Evolutionary conservation across 92 coral and sea anemone species (phyloP), one percentile per base, ranked within the genome.

Genomic region (Zoanthus solanderi): DNA sequence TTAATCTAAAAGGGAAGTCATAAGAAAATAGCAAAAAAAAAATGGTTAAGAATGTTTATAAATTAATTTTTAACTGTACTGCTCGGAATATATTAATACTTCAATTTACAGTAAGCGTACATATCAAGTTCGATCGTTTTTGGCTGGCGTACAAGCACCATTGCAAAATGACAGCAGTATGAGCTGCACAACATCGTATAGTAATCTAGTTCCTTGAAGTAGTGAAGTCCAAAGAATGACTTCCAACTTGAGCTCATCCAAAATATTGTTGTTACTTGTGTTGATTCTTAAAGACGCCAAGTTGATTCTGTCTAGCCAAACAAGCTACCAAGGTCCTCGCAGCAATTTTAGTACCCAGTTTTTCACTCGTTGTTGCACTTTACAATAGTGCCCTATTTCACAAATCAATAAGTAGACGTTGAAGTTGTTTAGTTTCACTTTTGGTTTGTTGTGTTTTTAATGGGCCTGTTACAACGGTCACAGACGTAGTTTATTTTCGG

Each of bases 381-480:
- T 71, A 71, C 76, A 71, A 34, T 71, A 71, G 76, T 71, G 76
- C 76, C 76, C 76, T 34, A 71, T 71, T 71, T 71, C 76, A 71
- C 48, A 71, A 71, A 71, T 71, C 76, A 71, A 71, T 71, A 71
- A 71, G 76, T 74, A 8, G 56, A 74, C 78, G 78, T 74, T 74
- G 78, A 74, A 74, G 56, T 74, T 45, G 78, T 45, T 74, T 42
- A 45, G 78, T 74, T 74, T 74, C 78, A 74, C 78, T 74, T 74
- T 74, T 74, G 78, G 56, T 74, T 74, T 74, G 78, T 74, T 74
- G 78, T 74, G 78, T 74, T 46, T 74, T 74, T 74, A 45, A 74
- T 74, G 78, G 78, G 78, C 78, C 52, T 74, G 54, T 74, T 74
- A 74, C 78, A 74, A 74, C 78, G 78, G 78, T 74, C 78, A 75